phyloP scores from a whole-genome alignment of 2,888 invertebrate species.

The Lycia hirtaria region DNA sequence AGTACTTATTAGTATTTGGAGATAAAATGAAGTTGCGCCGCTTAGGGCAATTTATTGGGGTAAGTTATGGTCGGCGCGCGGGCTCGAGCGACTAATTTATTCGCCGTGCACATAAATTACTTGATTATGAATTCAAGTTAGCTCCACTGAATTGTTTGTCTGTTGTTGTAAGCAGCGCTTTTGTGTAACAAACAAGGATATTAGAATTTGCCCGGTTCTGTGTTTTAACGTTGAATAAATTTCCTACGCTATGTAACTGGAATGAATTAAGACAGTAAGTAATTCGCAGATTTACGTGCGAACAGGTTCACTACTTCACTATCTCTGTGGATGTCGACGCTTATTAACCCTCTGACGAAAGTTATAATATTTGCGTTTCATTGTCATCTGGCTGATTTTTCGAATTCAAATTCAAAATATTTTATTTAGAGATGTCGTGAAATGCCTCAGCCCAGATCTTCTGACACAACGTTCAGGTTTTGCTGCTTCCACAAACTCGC shows the following conservation, averaged over 20 bases:
- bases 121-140: slow-evolving; percentile 85
- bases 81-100: slow-evolving; percentile 84
- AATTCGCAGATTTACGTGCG: slow-evolving; percentile 39
- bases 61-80: slow-evolving; percentile 84
- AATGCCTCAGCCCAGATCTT: no score
- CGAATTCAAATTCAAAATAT: no score
- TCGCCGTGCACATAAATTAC: slow-evolving; percentile 86
- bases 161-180: slow-evolving; percentile 80
- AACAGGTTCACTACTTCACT: slow-evolving; percentile 34
- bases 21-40: slow-evolving; percentile 85
- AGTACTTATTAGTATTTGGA: slow-evolving; percentile 84
- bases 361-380: no score
- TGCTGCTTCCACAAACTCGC: no score
- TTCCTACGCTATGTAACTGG: slow-evolving; percentile 42
- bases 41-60: slow-evolving; percentile 85
- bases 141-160: slow-evolving; percentile 82
- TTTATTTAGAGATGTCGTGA: no score
- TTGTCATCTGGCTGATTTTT: no score
- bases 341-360: slow-evolving; percentile 11
- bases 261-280: slow-evolving; percentile 38
- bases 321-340: slow-evolving; percentile 32
- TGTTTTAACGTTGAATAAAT: slow-evolving; percentile 60
- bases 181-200: slow-evolving; percentile 79
- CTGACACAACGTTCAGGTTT: no score
- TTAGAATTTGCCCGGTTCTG: slow-evolving; percentile 69